phyloP scores from a whole-genome alignment of 1,140 invertebrate genomes.

The Nymphalis io region DNA sequence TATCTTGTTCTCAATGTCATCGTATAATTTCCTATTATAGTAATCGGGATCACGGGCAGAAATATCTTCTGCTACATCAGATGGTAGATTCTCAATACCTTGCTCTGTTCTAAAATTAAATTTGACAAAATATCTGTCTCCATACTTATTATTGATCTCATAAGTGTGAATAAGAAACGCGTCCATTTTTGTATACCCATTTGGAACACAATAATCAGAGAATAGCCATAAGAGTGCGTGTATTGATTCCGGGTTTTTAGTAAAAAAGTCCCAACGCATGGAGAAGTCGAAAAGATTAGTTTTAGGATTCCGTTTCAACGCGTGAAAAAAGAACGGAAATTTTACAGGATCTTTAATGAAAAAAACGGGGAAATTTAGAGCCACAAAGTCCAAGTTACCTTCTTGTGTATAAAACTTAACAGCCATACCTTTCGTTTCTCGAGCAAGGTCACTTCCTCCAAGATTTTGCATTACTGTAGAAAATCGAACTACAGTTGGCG shows the following conservation, averaged over 20 bases:
- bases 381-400: constrained; percentile 87
- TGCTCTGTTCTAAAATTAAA: constrained; percentile 88
- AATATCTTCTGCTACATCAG: constrained; percentile 42
- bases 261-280: constrained; percentile 94
- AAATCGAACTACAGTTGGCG: constrained; percentile 85
- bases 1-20: constrained; percentile 68
- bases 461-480: constrained; percentile 92
- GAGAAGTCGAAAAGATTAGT: constrained; percentile 87
- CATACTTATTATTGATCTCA: constrained; percentile 84
- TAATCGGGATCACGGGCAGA: constrained; percentile 50
- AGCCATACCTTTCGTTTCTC: constrained; percentile 85
- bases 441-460: constrained; percentile 88
- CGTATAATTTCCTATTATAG: constrained; percentile 55
- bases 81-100: constrained; percentile 84
- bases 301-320: constrained; percentile 85
- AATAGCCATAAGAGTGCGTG: constrained; percentile 91
- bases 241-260: constrained; percentile 88
- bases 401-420: constrained; percentile 88
- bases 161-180: constrained; percentile 85
- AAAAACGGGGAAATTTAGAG: constrained; percentile 87
- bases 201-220: constrained; percentile 92
- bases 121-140: constrained; percentile 83
- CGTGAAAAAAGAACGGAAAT: constrained; percentile 82
- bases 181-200: constrained; percentile 88
- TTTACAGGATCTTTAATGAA: constrained; percentile 85